Base-by-base conservation (phyloP, 2,797 vertebrate genomes). In the Pristis pectinata region DNA sequence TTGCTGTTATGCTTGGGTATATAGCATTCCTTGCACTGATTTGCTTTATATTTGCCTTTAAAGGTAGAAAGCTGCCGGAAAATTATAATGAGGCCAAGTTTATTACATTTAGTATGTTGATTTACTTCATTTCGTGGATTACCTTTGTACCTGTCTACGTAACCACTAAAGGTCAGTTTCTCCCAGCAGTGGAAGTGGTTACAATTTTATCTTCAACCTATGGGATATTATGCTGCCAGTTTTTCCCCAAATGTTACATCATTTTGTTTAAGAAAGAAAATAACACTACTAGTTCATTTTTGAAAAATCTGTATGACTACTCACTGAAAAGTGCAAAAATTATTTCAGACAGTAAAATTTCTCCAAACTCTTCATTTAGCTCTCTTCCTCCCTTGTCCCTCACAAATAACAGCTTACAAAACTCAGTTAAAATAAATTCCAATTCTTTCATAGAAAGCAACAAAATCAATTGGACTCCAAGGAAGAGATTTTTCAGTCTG, bases 61-160 rank as follows among this genome's bases (percentile, higher is more conserved):
- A 97, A 96, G 98, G 98, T 19, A 97, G 98, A 77, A 99, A 98
- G 94, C 96, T 98, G 79, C 98, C 98, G 15, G 97, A 98, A 95
- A 97, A 98, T 95, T 99, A 99, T 96, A 99, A 98, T 0, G 98
- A 99, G 95, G 97, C 98, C 1, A 98, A 98, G 96, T 98, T 98
- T 96, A 98, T 98, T 95, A 99, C 98, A 27, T 99, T 99, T 92
- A 97, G 98, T 95, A 98, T 98, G 98, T 95, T 99, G 19, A 97
- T 98, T 95, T 98, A 98, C 95, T 98, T 99, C 94, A 98, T 98
- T 95, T 98, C 98, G 0, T 99, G 98, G 98, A 95, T 98, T 76
- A 97, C 98, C 7, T 99, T 99, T 95, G 96, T 99, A 76, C 98
- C 98, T 0, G 95, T 98, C 87, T 97, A 98, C 0, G 96, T 97